Percentiles rank a stretch among this genome's conserved stretches.
Conservation (phyloP, 2,888 invertebrate species). For the Nemapogon koenigi region DNA sequence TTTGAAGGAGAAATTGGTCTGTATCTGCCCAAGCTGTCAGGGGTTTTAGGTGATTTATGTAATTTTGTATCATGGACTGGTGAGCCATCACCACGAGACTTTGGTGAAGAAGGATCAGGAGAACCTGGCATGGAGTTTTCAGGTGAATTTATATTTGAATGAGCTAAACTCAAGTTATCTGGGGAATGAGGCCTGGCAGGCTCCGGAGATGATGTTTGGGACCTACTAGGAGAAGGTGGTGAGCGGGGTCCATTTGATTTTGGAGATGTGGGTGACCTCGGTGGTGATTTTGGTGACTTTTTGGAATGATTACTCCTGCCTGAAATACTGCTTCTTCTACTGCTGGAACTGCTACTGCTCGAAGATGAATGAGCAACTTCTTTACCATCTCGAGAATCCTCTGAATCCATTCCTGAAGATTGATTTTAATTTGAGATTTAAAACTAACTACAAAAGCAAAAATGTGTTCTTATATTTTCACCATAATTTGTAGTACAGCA, state of each 20-base stretch:
- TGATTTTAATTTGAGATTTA: too few relatives aligned
- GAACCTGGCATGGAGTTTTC: slow-evolving; percentile 48
- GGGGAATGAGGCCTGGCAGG: slow-evolving; percentile 33
- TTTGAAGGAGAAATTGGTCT: slow-evolving; percentile 33
- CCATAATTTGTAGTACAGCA: too few relatives aligned
- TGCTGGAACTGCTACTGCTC: slow-evolving; percentile 57
- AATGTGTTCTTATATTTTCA: too few relatives aligned
- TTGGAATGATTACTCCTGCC: slow-evolving; percentile 41
- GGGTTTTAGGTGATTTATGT: slow-evolving; percentile 39
- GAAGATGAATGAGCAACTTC: slow-evolving; percentile 47
- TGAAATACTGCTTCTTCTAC: slow-evolving; percentile 43
- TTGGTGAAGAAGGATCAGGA: slow-evolving; percentile 46
- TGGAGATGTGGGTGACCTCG: slow-evolving; percentile 24
- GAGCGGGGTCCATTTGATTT: slow-evolving; percentile 25
- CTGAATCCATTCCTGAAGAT: slow-evolving; percentile 67
- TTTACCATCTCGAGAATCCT: slow-evolving; percentile 63
- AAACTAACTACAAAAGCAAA: too few relatives aligned
- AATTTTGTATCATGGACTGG: slow-evolving; percentile 33
- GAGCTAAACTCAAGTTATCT: slow-evolving; percentile 46
- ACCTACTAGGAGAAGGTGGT: slow-evolving; percentile 33
- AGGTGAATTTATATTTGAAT: slow-evolving; percentile 55
- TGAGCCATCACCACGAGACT: slow-evolving; percentile 49
- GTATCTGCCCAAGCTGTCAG: slow-evolving; percentile 35
- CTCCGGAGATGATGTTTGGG: slow-evolving; percentile 20
- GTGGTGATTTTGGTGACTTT: slow-evolving; percentile 41